Conservation (phyloP, 2,888 invertebrate genomes). For the Phorcus lineatus region DNA sequence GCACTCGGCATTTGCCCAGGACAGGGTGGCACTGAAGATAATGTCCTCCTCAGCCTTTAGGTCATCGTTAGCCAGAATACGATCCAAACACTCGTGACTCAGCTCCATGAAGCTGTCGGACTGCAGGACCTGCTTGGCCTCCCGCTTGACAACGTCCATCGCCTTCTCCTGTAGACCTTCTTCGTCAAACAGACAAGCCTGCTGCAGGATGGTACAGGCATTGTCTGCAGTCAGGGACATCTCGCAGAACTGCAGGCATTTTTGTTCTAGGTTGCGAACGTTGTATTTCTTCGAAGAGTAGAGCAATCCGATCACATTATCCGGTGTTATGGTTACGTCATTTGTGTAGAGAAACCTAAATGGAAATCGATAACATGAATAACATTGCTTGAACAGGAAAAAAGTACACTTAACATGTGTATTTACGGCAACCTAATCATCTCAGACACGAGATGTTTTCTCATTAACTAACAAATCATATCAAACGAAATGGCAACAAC, state of each 20-base stretch:
- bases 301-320: slow-evolving; percentile 51
- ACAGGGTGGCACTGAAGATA: slow-evolving; percentile 41
- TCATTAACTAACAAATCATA: too few relatives aligned
- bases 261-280: slow-evolving; percentile 42
- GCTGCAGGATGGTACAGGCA: slow-evolving; percentile 54
- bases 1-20: slow-evolving; percentile 49
- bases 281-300: slow-evolving; percentile 56
- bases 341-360: slow-evolving; percentile 52
- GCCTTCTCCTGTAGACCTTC: slow-evolving; percentile 46
- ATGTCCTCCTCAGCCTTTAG: slow-evolving; percentile 51
- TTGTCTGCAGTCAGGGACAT: slow-evolving; percentile 49
- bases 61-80: slow-evolving; percentile 46
- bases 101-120: slow-evolving; percentile 47
- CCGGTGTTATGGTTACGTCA: slow-evolving; percentile 44
- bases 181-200: slow-evolving; percentile 55
- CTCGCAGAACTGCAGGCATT: slow-evolving; percentile 49
- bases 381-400: too few relatives aligned
- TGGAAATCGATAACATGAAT: not conserved
- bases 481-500: too few relatives aligned
- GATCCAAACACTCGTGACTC: slow-evolving; percentile 42
- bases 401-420: too few relatives aligned
- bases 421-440: too few relatives aligned
- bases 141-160: slow-evolving; percentile 46
- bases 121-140: slow-evolving; percentile 46
- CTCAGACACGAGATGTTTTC: too few relatives aligned